These are phyloP conservation scores for Holacanthus passer DNA, from an alignment of 2,113 vertebrate species.

Conservation along the genomic window DNA sequence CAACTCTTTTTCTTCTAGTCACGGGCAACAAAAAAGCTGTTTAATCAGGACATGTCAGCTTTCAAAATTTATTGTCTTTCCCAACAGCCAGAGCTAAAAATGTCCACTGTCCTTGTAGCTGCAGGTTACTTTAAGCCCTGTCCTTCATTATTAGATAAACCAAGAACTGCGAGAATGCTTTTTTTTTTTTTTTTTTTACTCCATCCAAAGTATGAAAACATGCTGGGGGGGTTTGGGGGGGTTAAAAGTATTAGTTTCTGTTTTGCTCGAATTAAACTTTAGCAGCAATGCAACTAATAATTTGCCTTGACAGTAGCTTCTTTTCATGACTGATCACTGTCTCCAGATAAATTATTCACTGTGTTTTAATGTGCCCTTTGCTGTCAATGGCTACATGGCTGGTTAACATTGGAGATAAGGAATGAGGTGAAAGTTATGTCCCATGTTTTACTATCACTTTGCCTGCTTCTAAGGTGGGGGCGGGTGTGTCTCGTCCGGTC, in stretches of 20 bases:
- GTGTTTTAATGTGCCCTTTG: neutral
- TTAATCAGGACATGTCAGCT: neutral
- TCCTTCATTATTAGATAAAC: constrained; percentile 10
- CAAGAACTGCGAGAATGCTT: neutral
- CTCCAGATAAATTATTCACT: neutral
- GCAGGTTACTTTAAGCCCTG: neutral
- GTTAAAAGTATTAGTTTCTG: neutral
- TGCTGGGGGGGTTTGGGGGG: too few relatives aligned
- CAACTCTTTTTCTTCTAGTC: too few relatives aligned
- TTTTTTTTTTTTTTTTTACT: neutral
- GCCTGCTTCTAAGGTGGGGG: constrained; percentile 36
- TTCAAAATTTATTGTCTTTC: neutral
- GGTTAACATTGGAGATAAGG: neutral
- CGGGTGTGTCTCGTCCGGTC: constrained; percentile 40
- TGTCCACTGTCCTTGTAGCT: neutral
- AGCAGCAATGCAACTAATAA: too few relatives aligned
- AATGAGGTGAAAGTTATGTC: neutral
- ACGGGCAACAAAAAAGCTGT: neutral
- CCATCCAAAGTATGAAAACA: neutral
- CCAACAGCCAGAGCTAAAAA: neutral
- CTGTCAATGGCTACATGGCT: neutral
- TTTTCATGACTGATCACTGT: neutral
- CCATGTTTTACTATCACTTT: constrained; percentile 30
- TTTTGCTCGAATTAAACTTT: neutral
- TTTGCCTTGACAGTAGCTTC: neutral